Conservation (phyloP, 2,797 vertebrate species). For the Enteromius radiatus region DNA sequence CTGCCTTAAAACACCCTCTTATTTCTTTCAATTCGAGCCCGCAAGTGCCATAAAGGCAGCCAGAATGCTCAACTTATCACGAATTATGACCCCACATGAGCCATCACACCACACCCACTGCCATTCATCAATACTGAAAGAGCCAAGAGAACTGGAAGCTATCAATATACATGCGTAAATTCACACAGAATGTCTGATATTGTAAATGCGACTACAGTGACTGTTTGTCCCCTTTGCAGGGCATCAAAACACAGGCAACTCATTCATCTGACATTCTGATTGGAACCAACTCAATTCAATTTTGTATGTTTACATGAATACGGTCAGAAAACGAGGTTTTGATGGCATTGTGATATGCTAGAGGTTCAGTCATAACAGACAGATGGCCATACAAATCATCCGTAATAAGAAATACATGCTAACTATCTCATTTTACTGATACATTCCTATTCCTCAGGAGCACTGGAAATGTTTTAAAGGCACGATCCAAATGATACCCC, state of each 20-base stretch:
- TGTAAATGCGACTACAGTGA: slow-evolving; percentile 56
- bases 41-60: slow-evolving; percentile 62
- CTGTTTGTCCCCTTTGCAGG: slow-evolving; percentile 49
- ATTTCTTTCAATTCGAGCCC: slow-evolving; percentile 71
- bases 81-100: slow-evolving; percentile 61
- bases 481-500: slow-evolving; percentile 45
- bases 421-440: slow-evolving; percentile 61
- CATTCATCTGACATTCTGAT: slow-evolving; percentile 61
- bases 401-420: slow-evolving; percentile 59
- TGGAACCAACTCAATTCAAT: slow-evolving; percentile 60
- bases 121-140: slow-evolving; percentile 66
- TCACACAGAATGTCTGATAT: slow-evolving; percentile 71
- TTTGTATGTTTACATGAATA: slow-evolving; percentile 56
- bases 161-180: slow-evolving; percentile 74
- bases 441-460: slow-evolving; percentile 44
- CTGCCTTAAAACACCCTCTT: slow-evolving; percentile 66
- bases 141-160: slow-evolving; percentile 71
- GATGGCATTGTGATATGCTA: slow-evolving; percentile 58
- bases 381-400: slow-evolving; percentile 51
- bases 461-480: slow-evolving; percentile 44
- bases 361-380: slow-evolving; percentile 55
- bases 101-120: slow-evolving; percentile 57
- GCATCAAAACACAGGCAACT: slow-evolving; percentile 58
- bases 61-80: slow-evolving; percentile 64
- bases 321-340: slow-evolving; percentile 54